These are phyloP conservation scores for Glomeris maerens DNA, from an alignment of 1,140 invertebrate genomes.

Conservation along the genomic window DNA sequence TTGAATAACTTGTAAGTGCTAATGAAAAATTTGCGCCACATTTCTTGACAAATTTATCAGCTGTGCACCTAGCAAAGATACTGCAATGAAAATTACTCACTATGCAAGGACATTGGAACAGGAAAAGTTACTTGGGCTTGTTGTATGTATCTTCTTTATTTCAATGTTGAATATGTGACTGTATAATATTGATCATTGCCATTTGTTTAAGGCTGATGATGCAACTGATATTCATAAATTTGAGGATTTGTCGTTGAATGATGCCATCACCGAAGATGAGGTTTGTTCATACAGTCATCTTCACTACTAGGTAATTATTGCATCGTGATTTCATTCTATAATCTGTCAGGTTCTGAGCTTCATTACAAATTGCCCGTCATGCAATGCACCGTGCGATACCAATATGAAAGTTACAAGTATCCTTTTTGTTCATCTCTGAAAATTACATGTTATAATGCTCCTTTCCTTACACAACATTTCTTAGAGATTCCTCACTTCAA, in stretches of 20 bases:
- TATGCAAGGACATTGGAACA: constrained; percentile 69
- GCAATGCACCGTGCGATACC: constrained; percentile 63
- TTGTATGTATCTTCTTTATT: background rate
- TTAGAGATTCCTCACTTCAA: constrained; percentile 90
- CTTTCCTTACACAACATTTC: background rate
- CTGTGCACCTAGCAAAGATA: constrained; percentile 54
- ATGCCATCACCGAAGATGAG: background rate
- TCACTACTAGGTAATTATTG: too few relatives aligned
- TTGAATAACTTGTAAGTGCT: constrained; percentile 5
- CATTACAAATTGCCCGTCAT: constrained; percentile 72
- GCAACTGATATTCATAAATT: background rate
- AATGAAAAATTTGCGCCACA: too few relatives aligned
- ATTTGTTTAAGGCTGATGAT: background rate
- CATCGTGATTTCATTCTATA: too few relatives aligned
- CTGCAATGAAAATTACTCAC: constrained; percentile 43
- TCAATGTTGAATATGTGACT: background rate
- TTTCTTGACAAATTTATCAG: constrained; percentile 14
- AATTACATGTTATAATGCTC: constrained; percentile 6
- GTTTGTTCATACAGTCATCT: too few relatives aligned
- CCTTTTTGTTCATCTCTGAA: background rate
- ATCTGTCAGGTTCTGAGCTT: constrained; percentile 66
- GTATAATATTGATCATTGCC: background rate
- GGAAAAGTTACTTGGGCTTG: too few relatives aligned
- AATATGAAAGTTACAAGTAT: constrained; percentile 93
- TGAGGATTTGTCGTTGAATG: background rate